These are phyloP conservation scores for Saccopteryx leptura DNA, from an alignment of 2,113 vertebrate genomes.

Conservation along the genomic window DNA sequence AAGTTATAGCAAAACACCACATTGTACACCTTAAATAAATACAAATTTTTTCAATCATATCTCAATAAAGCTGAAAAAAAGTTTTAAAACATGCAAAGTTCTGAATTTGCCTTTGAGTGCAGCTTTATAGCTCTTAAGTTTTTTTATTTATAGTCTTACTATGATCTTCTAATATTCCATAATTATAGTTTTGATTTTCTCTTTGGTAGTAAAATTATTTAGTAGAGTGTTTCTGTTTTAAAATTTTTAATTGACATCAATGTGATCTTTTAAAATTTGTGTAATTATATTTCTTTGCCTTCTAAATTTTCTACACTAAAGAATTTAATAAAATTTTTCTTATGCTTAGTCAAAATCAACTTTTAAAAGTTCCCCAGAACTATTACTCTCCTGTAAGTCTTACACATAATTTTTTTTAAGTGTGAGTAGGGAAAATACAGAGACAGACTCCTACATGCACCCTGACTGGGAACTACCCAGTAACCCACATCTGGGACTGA, in stretches of 20 bases:
- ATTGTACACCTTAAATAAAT: neutral
- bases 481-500: no score
- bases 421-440: no score
- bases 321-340: slow-evolving; percentile 21
- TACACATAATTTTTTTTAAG: neutral
- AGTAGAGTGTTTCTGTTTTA: neutral
- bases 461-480: no score
- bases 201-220: neutral
- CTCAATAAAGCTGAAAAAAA: neutral
- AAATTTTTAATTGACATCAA: neutral
- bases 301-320: neutral
- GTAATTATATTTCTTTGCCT: neutral
- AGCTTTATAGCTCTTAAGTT: neutral
- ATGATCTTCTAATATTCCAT: neutral
- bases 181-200: neutral
- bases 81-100: neutral
- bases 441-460: no score
- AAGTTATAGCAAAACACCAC: neutral
- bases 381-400: neutral
- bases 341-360: neutral
- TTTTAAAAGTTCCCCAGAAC: slow-evolving; percentile 15
- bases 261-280: neutral
- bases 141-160: neutral
- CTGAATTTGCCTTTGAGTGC: slow-evolving; percentile 19
- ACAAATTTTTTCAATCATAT: neutral